phyloP scores from a whole-genome alignment of 1,140 invertebrate species.

The Euglossa dilemma region DNA sequence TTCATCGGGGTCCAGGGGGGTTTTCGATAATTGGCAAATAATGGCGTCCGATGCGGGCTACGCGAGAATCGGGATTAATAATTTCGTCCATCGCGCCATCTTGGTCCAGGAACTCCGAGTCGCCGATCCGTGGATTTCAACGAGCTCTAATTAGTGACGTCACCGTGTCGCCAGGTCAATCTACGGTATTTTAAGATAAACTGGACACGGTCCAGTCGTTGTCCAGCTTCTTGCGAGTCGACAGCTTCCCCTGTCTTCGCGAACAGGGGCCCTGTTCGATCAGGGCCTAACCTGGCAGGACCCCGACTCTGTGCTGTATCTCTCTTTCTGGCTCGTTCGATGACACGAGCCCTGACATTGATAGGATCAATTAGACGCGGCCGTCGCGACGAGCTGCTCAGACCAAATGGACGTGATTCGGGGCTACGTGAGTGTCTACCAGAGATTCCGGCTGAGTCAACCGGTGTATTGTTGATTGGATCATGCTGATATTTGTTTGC shows the following conservation, averaged over 20 bases:
- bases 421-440: constrained; percentile 75
- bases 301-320: no score
- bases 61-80: constrained; percentile 50
- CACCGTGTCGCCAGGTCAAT: constrained; percentile 80
- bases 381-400: constrained; percentile 37
- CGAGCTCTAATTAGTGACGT: constrained; percentile 82
- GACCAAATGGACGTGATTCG: constrained; percentile 76
- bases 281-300: background rate
- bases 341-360: constrained; percentile 17
- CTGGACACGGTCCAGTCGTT: constrained; percentile 62
- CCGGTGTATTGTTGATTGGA: no score
- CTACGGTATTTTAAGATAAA: constrained; percentile 79
- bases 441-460: background rate
- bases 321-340: constrained; percentile 12
- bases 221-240: constrained; percentile 26
- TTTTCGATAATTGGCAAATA: constrained; percentile 64
- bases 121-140: constrained; percentile 64
- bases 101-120: no score
- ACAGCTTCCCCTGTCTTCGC: background rate
- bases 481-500: no score
- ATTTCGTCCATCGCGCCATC: constrained; percentile 12
- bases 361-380: constrained; percentile 47
- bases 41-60: constrained; percentile 20
- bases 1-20: constrained; percentile 1
- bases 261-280: background rate